Conservation (phyloP, 2,797 vertebrate species). For the Mallotus villosus region DNA sequence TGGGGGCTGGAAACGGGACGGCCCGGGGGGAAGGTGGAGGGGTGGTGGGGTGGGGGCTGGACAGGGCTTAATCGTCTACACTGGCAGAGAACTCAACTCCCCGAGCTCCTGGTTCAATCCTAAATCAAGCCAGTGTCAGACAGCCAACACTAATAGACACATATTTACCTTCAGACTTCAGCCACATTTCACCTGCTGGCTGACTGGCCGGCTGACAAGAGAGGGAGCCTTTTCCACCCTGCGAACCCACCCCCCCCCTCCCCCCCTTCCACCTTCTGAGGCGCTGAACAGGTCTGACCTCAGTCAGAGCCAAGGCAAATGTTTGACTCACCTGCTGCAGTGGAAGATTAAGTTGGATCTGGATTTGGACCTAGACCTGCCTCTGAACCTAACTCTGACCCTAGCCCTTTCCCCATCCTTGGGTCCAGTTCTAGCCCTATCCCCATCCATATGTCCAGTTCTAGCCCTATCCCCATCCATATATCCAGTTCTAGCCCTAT, state of each 20-base stretch:
- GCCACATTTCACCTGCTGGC: constrained; percentile 53
- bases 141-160: constrained; percentile 70
- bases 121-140: constrained; percentile 57
- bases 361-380: neutral
- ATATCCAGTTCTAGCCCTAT: no score
- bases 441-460: no score
- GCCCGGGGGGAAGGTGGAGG: no score
- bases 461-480: no score
- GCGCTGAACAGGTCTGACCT: constrained; percentile 76
- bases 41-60: neutral
- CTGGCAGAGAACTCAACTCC: constrained; percentile 59
- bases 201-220: constrained; percentile 24
- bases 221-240: neutral
- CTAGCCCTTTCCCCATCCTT: neutral
- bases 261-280: constrained; percentile 53
- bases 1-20: no score
- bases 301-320: constrained; percentile 79
- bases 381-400: neutral
- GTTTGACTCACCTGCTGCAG: constrained; percentile 83
- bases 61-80: constrained; percentile 66
- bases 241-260: constrained; percentile 27
- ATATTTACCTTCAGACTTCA: constrained; percentile 67
- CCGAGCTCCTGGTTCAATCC: constrained; percentile 55
- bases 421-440: no score
- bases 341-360: constrained; percentile 63